Percentiles rank a stretch among this genome's conserved stretches.
phyloP scores from a whole-genome alignment of 2,797 vertebrate genomes.

The Coluber constrictor region DNA sequence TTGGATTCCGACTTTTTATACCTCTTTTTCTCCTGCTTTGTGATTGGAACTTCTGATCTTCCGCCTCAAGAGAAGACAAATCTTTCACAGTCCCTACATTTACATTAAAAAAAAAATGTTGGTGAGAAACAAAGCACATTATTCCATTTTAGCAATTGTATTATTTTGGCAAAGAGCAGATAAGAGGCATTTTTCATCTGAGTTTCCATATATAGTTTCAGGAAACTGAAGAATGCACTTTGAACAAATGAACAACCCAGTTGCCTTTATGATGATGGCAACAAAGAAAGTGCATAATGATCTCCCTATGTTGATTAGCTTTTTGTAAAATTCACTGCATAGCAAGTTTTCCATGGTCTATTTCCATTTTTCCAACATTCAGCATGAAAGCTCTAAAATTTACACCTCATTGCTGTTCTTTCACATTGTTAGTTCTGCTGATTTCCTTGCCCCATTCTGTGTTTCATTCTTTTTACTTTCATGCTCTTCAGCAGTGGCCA shows the following conservation, averaged over 20 bases:
- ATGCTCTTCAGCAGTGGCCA: background rate
- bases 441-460: background rate
- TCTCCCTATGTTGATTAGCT: background rate
- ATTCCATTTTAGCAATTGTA: conserved; percentile 17
- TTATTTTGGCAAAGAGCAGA: background rate
- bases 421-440: background rate
- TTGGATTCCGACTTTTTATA: background rate
- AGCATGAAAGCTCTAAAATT: background rate
- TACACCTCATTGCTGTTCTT: background rate
- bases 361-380: background rate
- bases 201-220: background rate
- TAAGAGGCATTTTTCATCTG: conserved; percentile 15
- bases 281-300: background rate
- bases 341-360: conserved; percentile 1
- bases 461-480: background rate
- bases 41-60: background rate
- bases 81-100: background rate
- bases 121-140: conserved; percentile 7
- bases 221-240: background rate
- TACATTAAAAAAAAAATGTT: background rate
- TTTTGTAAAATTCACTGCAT: background rate
- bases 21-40: background rate
- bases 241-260: conserved; percentile 2
- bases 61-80: background rate
- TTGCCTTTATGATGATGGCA: conserved; percentile 7